Percentiles rank a stretch among this genome's conserved stretches.
These are phyloP conservation scores for Tinea trinotella DNA, from an alignment of 2,888 invertebrate species.

Conservation along the genomic window DNA sequence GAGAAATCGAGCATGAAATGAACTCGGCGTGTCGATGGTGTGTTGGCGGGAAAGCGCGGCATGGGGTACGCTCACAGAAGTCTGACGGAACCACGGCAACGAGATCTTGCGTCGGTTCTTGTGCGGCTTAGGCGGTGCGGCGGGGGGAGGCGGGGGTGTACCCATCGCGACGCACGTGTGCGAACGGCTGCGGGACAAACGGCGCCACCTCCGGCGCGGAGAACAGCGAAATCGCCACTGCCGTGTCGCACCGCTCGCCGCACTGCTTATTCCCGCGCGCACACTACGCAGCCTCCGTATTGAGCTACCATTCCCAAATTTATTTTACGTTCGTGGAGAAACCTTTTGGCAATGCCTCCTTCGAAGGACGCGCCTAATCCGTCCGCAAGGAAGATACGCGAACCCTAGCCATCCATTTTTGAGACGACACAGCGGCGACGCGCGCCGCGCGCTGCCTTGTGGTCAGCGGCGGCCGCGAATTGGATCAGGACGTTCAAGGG, in stretches of 20 bases:
- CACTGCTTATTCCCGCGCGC: constrained; percentile 33
- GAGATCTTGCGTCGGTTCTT: constrained; percentile 89
- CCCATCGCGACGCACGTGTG: constrained; percentile 37
- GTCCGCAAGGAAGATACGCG: constrained; percentile 40
- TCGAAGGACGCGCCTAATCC: constrained; percentile 65
- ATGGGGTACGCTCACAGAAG: constrained; percentile 81
- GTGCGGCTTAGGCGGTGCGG: constrained; percentile 61
- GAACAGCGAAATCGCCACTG: constrained; percentile 29
- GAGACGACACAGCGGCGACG: constrained; percentile 6
- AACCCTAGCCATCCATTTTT: constrained; percentile 26
- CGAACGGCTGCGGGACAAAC: constrained; percentile 22
- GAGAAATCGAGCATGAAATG: constrained; percentile 83
- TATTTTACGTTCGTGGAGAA: constrained; percentile 23
- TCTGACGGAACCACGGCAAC: constrained; percentile 90
- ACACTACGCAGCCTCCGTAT: constrained; percentile 68
- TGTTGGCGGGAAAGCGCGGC: constrained; percentile 86
- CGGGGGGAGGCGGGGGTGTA: constrained; percentile 34
- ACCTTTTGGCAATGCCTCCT: constrained; percentile 23
- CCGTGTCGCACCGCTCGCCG: constrained; percentile 32
- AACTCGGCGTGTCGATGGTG: constrained; percentile 91
- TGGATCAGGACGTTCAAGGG: constrained; percentile 25
- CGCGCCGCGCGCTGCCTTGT: constrained; percentile 17
- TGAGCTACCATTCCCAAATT: constrained; percentile 55
- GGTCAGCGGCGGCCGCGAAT: constrained; percentile 20
- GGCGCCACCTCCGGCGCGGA: constrained; percentile 26